Evolutionary conservation across 2,888 invertebrate genomes (phyloP).

Genomic region (Agrilus biguttatus): DNA sequence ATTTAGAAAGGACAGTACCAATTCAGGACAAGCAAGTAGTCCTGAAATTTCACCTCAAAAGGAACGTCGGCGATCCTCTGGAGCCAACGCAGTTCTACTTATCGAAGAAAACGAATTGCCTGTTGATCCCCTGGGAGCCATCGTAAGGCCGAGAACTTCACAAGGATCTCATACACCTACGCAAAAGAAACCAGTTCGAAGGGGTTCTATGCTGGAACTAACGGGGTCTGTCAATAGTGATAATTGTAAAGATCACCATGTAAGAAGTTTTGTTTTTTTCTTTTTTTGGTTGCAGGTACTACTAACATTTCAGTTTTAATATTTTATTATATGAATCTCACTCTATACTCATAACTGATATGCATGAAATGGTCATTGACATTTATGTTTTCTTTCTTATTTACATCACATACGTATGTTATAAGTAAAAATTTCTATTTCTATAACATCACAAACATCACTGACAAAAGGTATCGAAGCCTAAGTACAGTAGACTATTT

Average conservation of each 20-base stretch:
- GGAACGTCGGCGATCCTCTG: slow-evolving; percentile 23
- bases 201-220: slow-evolving; percentile 72
- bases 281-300: slow-evolving; percentile 4
- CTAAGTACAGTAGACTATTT: too few species aligned
- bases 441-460: too few species aligned
- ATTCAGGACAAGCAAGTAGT: slow-evolving; percentile 41
- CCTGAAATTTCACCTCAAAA: slow-evolving; percentile 29
- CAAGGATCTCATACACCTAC: slow-evolving; percentile 46
- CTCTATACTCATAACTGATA: too few species aligned
- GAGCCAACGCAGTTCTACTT: slow-evolving; percentile 36
- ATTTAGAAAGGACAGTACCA: slow-evolving; percentile 70
- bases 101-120: slow-evolving; percentile 40
- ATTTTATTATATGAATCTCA: too few species aligned
- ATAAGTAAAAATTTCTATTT: too few species aligned
- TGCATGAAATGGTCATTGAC: too few species aligned
- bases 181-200: slow-evolving; percentile 52
- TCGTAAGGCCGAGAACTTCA: slow-evolving; percentile 33
- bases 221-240: slow-evolving; percentile 46
- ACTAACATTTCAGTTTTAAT: too few species aligned
- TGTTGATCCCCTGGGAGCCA: slow-evolving; percentile 24
- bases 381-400: too few species aligned
- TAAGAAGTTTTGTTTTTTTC: slow-evolving; percentile 19
- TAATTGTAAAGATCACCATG: slow-evolving; percentile 20
- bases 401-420: too few species aligned
- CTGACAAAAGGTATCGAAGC: too few species aligned